Percentiles rank a stretch among this genome's conserved stretches.
These are phyloP conservation scores for Caenorhabditis brenneri DNA, from an alignment of 1,140 invertebrate genomes.

Conservation along the genomic window DNA sequence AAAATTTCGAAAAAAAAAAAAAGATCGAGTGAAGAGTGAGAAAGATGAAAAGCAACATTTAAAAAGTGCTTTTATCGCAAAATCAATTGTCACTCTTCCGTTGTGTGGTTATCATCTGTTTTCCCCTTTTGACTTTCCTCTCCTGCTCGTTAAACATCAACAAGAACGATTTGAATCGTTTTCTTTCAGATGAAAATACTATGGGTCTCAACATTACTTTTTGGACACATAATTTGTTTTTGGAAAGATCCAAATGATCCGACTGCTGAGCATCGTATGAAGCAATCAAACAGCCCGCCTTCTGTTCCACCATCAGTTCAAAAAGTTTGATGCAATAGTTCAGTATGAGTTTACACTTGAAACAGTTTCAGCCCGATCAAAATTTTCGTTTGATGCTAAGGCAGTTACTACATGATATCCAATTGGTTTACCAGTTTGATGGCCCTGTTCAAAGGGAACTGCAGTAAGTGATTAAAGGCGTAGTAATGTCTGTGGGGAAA, in stretches of 20 bases:
- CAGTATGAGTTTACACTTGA: not conserved
- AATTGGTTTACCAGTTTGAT: not conserved
- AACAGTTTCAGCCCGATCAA: constrained; percentile 2
- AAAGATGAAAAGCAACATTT: not conserved
- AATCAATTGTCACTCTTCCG: not conserved
- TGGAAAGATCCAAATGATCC: constrained; percentile 22
- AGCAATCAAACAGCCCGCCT: not conserved
- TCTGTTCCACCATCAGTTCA: not conserved
- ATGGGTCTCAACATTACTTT: not conserved
- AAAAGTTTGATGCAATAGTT: not conserved
- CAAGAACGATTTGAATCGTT: not conserved
- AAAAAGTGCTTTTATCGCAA: not conserved
- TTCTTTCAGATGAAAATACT: constrained; percentile 26
- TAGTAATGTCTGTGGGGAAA: no score
- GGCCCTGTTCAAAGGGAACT: not conserved
- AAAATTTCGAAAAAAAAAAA: not conserved
- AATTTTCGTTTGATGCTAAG: constrained; percentile 26
- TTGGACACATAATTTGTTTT: not conserved
- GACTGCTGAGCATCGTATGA: not conserved
- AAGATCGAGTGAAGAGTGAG: not conserved
- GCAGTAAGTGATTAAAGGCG: not conserved
- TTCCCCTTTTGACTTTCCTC: not conserved
- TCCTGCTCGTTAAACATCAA: not conserved
- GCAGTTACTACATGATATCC: not conserved
- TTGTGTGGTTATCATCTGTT: not conserved